A percentile compares a stretch with the other conserved stretches of the same genome.
Conservation (phyloP, 2,888 invertebrate genomes). For the Tenthredo mesomela region DNA sequence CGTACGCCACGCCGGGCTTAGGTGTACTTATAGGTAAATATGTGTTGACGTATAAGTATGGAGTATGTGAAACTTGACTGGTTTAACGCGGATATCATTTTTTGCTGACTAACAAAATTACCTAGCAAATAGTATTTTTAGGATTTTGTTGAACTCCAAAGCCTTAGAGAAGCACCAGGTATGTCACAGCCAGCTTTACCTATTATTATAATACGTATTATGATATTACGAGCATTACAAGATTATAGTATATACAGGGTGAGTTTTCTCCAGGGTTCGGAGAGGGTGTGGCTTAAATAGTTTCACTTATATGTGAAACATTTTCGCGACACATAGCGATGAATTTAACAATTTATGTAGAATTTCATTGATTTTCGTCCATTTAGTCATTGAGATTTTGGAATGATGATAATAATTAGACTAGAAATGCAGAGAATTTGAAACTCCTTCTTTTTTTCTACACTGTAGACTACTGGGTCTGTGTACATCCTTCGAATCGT, state of each 20-base stretch:
- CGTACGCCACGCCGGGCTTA: neutral
- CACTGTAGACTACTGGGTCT: neutral
- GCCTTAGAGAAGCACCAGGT: neutral
- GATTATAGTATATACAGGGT: neutral
- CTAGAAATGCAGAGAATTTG: neutral
- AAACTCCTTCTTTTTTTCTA: neutral
- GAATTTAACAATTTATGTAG: neutral
- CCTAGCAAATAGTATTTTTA: constrained; percentile 10
- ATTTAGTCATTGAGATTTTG: too few relatives aligned
- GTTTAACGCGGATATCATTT: constrained; percentile 4
- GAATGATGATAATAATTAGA: neutral
- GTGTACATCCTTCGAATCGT: neutral
- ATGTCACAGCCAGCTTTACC: neutral
- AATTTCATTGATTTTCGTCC: neutral
- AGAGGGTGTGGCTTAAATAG: too few relatives aligned
- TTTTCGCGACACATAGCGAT: neutral
- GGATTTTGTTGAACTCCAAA: constrained; percentile 15
- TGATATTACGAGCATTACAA: neutral
- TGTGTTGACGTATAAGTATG: neutral
- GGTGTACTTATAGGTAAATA: neutral
- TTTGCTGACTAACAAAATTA: neutral
- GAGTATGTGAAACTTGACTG: neutral
- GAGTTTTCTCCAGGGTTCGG: too few relatives aligned
- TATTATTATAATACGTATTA: neutral
- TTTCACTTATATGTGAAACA: neutral